Evolutionary conservation across 2,797 vertebrate species (phyloP).

Genomic region (Malurus splendens): DNA sequence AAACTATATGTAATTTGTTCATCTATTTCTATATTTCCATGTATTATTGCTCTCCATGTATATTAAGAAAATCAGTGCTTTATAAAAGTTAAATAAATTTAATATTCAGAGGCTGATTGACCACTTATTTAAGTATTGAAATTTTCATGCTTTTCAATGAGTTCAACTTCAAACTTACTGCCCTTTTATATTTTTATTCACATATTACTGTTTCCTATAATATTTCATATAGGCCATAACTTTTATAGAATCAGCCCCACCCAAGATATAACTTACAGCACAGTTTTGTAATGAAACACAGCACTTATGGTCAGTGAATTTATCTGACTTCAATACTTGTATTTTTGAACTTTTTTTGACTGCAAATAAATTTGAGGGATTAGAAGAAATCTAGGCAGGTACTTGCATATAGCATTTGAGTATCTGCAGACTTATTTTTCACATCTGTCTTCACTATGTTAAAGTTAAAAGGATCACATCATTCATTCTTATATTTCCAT

Average conservation of each 20-base stretch:
- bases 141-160: neutral
- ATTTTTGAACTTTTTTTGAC: neutral
- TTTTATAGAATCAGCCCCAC: neutral
- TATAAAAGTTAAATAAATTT: neutral
- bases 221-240: neutral
- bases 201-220: neutral
- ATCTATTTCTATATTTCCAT: neutral
- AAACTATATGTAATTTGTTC: neutral
- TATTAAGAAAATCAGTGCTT: neutral
- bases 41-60: neutral
- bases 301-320: neutral
- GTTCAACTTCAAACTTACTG: neutral
- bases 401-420: neutral
- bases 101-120: neutral
- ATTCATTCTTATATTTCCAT: neutral
- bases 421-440: neutral
- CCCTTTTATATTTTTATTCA: neutral
- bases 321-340: neutral
- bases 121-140: neutral
- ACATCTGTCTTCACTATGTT: neutral
- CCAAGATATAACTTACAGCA: neutral
- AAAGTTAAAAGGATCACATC: neutral
- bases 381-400: neutral
- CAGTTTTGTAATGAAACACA: neutral
- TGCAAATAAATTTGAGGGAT: neutral